Evolutionary conservation across 2,797 vertebrate genomes (phyloP).

Genomic region (Scleropages formosus): DNA sequence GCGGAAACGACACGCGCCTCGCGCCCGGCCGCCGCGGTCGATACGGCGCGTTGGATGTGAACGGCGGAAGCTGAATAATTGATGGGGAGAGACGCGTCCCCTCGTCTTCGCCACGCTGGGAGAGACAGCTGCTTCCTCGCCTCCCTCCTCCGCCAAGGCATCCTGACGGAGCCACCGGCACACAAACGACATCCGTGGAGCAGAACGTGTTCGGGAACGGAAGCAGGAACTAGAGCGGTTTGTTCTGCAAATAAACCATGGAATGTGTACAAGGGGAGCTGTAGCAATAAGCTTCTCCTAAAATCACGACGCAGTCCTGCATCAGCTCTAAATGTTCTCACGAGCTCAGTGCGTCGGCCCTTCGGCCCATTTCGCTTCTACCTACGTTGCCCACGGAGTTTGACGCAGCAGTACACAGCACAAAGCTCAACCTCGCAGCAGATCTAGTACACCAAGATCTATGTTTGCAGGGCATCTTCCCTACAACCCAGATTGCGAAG

Average conservation of each 20-base stretch:
- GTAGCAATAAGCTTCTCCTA: no score
- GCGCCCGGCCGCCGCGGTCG: conserved; percentile 12
- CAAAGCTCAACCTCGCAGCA: no score
- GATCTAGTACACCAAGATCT: no score
- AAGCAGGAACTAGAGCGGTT: background rate
- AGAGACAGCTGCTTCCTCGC: conserved; percentile 55
- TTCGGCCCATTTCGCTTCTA: no score
- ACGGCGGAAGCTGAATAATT: conserved; percentile 33
- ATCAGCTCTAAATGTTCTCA: no score
- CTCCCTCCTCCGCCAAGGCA: background rate
- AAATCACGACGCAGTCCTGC: no score
- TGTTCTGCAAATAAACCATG: background rate
- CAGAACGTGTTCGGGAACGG: background rate
- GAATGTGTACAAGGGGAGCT: background rate
- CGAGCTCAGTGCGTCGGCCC: no score
- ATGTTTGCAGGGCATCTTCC: no score
- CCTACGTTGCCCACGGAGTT: no score
- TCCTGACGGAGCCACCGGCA: background rate
- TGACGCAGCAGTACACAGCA: no score
- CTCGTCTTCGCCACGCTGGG: conserved; percentile 48
- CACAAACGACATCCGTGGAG: background rate
- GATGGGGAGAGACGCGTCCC: conserved; percentile 43
- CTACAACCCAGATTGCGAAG: no score
- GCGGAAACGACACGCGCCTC: conserved; percentile 10
- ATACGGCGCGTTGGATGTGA: conserved; percentile 15